These are phyloP conservation scores for Luperina nickerlii DNA, from an alignment of 2,888 invertebrate species.

Conservation along the genomic window DNA sequence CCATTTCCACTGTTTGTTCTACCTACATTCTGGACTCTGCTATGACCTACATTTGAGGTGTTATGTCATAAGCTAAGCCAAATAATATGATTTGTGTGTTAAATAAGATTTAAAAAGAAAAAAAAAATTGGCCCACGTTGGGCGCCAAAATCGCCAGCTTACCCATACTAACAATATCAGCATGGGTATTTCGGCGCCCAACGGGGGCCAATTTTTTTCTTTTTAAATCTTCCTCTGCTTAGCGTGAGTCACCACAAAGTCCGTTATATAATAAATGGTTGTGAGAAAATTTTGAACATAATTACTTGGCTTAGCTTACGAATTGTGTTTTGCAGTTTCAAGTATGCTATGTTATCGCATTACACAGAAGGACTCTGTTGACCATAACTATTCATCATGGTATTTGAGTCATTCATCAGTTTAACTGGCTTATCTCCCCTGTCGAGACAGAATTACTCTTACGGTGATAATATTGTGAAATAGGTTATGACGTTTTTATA, in stretches of 20 bases:
- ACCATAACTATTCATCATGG: slow-evolving; percentile 23
- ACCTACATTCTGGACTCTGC: slow-evolving; percentile 12
- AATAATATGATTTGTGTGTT: no score
- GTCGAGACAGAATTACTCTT: slow-evolving; percentile 25
- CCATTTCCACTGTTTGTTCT: slow-evolving; percentile 28
- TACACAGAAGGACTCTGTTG: slow-evolving; percentile 21
- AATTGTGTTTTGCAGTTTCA: slow-evolving; percentile 8
- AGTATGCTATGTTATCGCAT: slow-evolving; percentile 28
- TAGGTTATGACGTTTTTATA: slow-evolving; percentile 34
- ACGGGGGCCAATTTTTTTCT: slow-evolving; percentile 31
- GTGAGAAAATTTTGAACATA: neutral
- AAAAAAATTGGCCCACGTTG: no score
- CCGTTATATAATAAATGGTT: neutral
- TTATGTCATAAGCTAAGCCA: no score
- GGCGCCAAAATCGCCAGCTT: no score
- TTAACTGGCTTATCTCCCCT: slow-evolving; percentile 34
- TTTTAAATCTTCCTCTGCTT: neutral
- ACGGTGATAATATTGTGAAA: slow-evolving; percentile 52
- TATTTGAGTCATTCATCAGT: slow-evolving; percentile 38
- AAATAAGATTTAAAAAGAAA: no score
- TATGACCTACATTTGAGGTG: slow-evolving; percentile 14
- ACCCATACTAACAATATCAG: no score
- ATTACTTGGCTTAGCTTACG: neutral
- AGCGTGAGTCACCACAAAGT: neutral
- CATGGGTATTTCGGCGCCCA: slow-evolving; percentile 51